A percentile compares a stretch with the other conserved stretches of the same genome.
phyloP scores from a whole-genome alignment of 2,888 invertebrate genomes.

The Lasioglossum villosulum region DNA sequence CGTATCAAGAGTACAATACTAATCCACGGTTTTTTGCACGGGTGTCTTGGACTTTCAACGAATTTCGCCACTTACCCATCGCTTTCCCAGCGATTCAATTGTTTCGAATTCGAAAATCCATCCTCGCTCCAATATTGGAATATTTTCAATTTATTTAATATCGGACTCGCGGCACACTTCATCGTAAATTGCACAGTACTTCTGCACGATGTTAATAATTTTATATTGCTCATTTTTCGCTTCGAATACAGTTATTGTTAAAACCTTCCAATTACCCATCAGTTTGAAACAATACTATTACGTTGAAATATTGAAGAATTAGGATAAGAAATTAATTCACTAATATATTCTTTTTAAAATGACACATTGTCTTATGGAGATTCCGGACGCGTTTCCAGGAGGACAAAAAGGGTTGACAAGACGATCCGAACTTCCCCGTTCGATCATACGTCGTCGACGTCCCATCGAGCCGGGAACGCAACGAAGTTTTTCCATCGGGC shows the following conservation, averaged over 20 bases:
- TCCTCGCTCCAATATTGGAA: too few relatives aligned
- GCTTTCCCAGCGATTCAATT: not conserved
- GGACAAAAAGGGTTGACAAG: not conserved
- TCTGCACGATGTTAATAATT: too few relatives aligned
- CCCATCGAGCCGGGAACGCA: not conserved
- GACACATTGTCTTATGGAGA: not conserved
- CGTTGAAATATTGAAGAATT: too few relatives aligned
- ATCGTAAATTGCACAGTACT: too few relatives aligned
- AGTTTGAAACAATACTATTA: too few relatives aligned
- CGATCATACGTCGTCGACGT: not conserved
- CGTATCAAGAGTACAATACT: not conserved
- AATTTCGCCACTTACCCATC: not conserved
- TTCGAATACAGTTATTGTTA: too few relatives aligned
- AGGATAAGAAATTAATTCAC: too few relatives aligned
- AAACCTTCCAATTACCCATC: too few relatives aligned
- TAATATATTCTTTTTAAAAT: not conserved
- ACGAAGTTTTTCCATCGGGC: not conserved
- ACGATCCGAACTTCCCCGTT: not conserved
- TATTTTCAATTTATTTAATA: too few relatives aligned
- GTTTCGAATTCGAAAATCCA: not conserved
- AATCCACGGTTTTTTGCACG: not conserved
- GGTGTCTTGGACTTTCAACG: not conserved
- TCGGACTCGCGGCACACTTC: too few relatives aligned
- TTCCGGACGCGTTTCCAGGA: not conserved
- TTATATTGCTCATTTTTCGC: too few relatives aligned